Base-by-base conservation (phyloP, 2,888 invertebrate species). In the Carcina quercana region DNA sequence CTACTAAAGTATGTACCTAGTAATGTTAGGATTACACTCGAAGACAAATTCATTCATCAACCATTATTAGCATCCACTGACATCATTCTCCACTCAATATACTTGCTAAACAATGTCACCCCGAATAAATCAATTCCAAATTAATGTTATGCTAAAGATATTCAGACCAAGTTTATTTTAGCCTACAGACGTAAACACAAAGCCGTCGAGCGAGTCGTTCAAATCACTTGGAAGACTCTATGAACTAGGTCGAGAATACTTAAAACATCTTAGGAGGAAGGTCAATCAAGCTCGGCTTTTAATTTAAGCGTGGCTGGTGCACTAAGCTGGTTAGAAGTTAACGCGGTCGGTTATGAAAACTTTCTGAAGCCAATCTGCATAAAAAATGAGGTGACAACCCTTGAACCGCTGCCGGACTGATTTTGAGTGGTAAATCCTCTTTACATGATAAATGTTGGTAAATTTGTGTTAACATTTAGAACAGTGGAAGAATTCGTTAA, bases 351-450 rank as follows among this genome's bases (percentile, higher is more conserved):
- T 51, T 59, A 50, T 53, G 51, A 55, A 59, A 68, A 66, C 55
- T 65, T 67, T 43, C 35, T 39, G 37, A 52, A 59, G 58, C 62
- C 43, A 66, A 71, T 64, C 57, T 69, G 56, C 63, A 65, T 71
- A 64, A 68, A 69, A 66, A 63, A 69, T 61, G 37, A 65, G 61
- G 52, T 51, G 59, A 55, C 57, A 61, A 42, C 56, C 52, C 53
- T 53, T 32, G 39, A 50, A 44, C 35, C 41, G 26, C 25, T 41
- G 32, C 31, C 28, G 32, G 22, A 15, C 31, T 44, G 54, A 55
- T 46, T 53, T 60, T 53, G 45, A 55, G 44, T 46, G 45, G 39
- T 42, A 52, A 64, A 67, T 58, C 56, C 51, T 42, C 48, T 63
- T 64, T 55, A 47, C 47, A 49, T 46, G 43, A 46, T 42, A 47